Evolutionary conservation across 2,113 vertebrate species (phyloP).

Genomic region (Ophthalmolycus amberensis): DNA sequence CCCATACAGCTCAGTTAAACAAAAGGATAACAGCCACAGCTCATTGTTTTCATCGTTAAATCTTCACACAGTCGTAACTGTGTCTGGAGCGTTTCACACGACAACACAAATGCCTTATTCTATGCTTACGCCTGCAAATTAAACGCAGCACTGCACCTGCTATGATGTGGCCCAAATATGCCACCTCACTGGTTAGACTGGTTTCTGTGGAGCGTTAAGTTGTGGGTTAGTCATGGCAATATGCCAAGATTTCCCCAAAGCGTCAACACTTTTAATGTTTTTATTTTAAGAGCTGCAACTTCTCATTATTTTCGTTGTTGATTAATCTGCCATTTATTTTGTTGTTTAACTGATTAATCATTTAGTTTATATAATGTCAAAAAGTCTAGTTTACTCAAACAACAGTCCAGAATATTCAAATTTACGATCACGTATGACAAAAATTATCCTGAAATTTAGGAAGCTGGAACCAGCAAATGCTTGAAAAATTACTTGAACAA

Average conservation of each 20-base stretch:
- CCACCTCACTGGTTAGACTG: constrained; percentile 23
- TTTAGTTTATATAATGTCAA: not conserved
- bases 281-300: not conserved
- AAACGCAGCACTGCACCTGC: not conserved
- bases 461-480: not conserved
- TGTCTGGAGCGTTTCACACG: not conserved
- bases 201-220: constrained; percentile 15
- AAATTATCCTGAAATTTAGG: not conserved
- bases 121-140: not conserved
- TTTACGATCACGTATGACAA: not conserved
- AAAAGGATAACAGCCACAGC: not conserved
- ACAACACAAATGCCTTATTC: not conserved
- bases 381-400: not conserved
- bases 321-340: not conserved
- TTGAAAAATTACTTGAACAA: not conserved
- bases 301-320: not conserved
- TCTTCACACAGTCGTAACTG: not conserved
- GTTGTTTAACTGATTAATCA: not conserved
- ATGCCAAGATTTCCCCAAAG: too few species aligned
- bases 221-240: not conserved
- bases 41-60: not conserved
- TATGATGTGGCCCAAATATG: not conserved
- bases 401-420: too few species aligned
- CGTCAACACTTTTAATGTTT: too few species aligned
- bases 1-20: not conserved